phyloP scores from a whole-genome alignment of 1,140 invertebrate species.

The Lordiphosa clarofinis region DNA sequence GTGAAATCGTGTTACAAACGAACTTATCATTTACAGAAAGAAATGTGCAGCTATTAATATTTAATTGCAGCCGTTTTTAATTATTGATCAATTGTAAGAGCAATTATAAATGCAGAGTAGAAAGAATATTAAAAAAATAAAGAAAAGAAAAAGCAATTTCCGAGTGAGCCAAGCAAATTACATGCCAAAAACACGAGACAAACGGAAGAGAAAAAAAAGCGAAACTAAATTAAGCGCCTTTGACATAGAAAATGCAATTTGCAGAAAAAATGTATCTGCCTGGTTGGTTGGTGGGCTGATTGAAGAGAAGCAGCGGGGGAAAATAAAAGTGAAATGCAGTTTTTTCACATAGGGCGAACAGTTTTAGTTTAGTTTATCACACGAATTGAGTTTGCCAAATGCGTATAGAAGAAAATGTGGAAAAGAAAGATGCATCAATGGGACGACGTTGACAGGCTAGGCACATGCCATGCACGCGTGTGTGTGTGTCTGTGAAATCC shows the following conservation, averaged over 20 bases:
- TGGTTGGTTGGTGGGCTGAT: conserved; percentile 1
- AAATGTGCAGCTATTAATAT: conserved; percentile 52
- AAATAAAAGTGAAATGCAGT: no score
- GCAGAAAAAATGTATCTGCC: conserved; percentile 41
- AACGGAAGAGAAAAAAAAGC: conserved; percentile 22
- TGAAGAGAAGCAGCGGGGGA: conserved; percentile 1
- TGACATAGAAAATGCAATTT: conserved; percentile 72
- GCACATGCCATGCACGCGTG: conserved; percentile 33
- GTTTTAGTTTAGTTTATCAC: conserved; percentile 76
- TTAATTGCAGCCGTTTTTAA: conserved; percentile 68
- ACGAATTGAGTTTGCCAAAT: conserved; percentile 69
- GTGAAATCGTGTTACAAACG: conserved; percentile 65
- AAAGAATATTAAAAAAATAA: conserved; percentile 10
- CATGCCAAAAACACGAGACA: conserved; percentile 69
- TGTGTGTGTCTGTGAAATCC: conserved; percentile 58
- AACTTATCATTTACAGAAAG: conserved; percentile 65
- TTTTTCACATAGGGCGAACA: conserved; percentile 21
- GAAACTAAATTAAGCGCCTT: conserved; percentile 71
- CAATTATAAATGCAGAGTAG: conserved; percentile 30
- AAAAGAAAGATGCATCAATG: conserved; percentile 59
- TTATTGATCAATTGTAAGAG: conserved; percentile 56
- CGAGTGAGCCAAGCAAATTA: conserved; percentile 62
- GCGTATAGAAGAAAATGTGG: conserved; percentile 34
- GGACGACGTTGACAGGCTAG: conserved; percentile 68
- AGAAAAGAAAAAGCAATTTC: conserved; percentile 55